A percentile compares a stretch with the other conserved stretches of the same genome.
Evolutionary conservation across 2,113 vertebrate species (phyloP).

Genomic region (Malurus elegans): DNA sequence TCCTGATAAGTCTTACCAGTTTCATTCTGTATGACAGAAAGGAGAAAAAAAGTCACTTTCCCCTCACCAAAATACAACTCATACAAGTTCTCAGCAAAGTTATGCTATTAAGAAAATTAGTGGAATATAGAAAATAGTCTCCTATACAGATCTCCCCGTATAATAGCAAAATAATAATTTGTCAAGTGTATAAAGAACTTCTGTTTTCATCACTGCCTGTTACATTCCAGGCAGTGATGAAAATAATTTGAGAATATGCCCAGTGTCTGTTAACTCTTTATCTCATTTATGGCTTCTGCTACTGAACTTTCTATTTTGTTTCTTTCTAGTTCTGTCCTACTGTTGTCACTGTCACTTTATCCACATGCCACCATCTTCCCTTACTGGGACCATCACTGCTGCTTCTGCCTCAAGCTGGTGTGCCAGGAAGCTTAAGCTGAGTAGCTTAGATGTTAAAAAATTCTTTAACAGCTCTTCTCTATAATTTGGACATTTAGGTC

Average conservation of each 20-base stretch:
- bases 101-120: background rate
- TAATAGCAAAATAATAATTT: background rate
- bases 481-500: background rate
- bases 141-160: background rate
- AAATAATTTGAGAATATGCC: background rate
- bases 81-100: background rate
- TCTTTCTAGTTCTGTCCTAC: background rate
- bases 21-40: background rate
- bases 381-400: background rate
- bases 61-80: rapidly evolving
- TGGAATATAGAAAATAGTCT: background rate
- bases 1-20: background rate
- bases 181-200: background rate
- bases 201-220: background rate
- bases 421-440: background rate
- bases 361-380: background rate
- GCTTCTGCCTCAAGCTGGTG: background rate
- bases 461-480: background rate
- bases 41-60: background rate
- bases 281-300: background rate
- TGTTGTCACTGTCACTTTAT: background rate
- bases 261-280: background rate
- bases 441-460: background rate
- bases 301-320: background rate
- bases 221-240: background rate